A percentile compares a stretch with the other conserved stretches of the same genome.
phyloP scores from a whole-genome alignment of 2,797 vertebrate genomes.

The Phrynocephalus vlangalii region DNA sequence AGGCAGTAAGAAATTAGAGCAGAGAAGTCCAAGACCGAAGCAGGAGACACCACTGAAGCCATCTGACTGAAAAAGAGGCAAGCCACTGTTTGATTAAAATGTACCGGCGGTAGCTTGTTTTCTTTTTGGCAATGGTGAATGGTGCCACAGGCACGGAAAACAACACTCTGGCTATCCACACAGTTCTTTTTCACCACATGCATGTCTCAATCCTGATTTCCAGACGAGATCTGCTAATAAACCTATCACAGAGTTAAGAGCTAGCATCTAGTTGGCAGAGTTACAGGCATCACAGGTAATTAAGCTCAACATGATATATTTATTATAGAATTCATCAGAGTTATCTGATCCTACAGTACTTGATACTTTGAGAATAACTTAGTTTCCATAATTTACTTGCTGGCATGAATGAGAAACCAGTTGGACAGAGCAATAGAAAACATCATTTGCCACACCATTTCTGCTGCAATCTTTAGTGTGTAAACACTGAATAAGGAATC shows the following conservation, averaged over 20 bases:
- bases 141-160: neutral
- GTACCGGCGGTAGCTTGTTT: neutral
- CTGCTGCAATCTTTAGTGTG: conserved; percentile 14
- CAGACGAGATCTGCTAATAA: neutral
- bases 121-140: neutral
- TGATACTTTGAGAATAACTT: conserved; percentile 44
- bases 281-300: conserved; percentile 55
- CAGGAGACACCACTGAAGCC: neutral
- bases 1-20: neutral
- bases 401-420: conserved; percentile 40
- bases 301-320: conserved; percentile 60
- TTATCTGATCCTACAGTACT: conserved; percentile 57
- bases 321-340: conserved; percentile 57
- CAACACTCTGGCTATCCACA: neutral
- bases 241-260: neutral
- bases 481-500: neutral
- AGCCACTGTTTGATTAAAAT: neutral
- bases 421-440: conserved; percentile 33
- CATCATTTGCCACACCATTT: conserved; percentile 29
- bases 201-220: neutral
- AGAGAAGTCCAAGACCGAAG: neutral
- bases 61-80: neutral
- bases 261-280: conserved; percentile 57
- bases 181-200: neutral
- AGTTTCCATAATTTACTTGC: conserved; percentile 47